These are phyloP conservation scores for Lissocephala sabroskyi DNA, from an alignment of 2,888 invertebrate genomes.

Conservation along the genomic window DNA sequence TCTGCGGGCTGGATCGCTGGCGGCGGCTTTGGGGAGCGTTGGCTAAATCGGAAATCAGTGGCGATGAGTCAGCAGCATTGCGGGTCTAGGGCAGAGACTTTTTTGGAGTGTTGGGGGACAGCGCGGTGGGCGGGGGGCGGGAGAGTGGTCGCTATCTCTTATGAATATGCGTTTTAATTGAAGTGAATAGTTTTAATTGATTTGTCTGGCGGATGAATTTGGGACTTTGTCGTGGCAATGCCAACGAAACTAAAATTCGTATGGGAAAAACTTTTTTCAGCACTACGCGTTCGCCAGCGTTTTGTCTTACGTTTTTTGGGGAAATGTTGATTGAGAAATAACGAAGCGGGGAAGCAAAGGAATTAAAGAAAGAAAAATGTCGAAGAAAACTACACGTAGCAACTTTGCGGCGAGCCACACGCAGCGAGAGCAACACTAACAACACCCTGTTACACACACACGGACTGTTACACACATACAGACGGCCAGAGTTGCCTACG, in stretches of 20 bases:
- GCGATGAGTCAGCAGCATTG: conserved; percentile 40
- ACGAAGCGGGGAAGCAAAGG: conserved; percentile 1
- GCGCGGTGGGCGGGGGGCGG: too few species aligned
- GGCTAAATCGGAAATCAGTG: conserved; percentile 21
- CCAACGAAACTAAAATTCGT: conserved; percentile 28
- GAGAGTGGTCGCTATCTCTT: too few species aligned
- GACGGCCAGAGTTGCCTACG: conserved; percentile 43
- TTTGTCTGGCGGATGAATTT: conserved; percentile 1
- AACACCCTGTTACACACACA: conserved; percentile 51
- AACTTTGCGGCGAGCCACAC: conserved; percentile 35
- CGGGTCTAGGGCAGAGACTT: too few species aligned
- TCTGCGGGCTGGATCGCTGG: too few species aligned
- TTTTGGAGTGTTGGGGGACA: too few species aligned
- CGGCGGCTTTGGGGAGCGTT: too few species aligned
- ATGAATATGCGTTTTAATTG: conserved; percentile 28
- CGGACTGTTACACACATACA: conserved; percentile 30
- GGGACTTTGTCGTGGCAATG: conserved; percentile 14
- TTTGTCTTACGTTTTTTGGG: conserved; percentile 10
- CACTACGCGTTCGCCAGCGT: conserved; percentile 10
- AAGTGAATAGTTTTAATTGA: conserved; percentile 35
- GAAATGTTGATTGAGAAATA: conserved; percentile 4
- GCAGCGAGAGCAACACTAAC: conserved; percentile 26
- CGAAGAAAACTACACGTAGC: conserved; percentile 61
- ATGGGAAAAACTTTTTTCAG: not conserved
- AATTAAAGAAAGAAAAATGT: conserved; percentile 17